Evolutionary conservation across 2,113 vertebrate species (phyloP), one percentile per base, ranked within the genome.

Genomic region (Platycercus adscitus): DNA sequence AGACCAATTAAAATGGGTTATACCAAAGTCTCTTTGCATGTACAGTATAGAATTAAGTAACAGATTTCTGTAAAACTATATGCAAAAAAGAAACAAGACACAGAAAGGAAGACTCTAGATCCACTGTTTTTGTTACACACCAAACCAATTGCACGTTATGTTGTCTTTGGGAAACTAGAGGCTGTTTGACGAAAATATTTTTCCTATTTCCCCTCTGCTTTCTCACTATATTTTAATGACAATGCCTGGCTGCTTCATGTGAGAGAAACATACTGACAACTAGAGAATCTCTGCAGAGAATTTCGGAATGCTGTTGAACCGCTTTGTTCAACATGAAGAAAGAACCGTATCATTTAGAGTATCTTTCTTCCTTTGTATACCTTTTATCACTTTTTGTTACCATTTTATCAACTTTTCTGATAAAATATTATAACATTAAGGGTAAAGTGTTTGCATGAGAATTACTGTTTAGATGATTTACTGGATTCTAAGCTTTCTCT

Each of bases 11-110:
- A 95, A 96, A 79, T 80, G 43, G 55, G 41, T 80, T 86, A 56
- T 78, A 77, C 81, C 69, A 86, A 95, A 95, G 70, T 46, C 52
- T 91, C 83, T 93, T 97, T 96, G 88, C 63, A 68, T 94, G 95
- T 82, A 53, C 43, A 92, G 56, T 85, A 94, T 52, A 92, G 95
- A 96, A 94, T 89, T 73, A 91, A 88, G 68, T 81, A 96, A 92
- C 56, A 92, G 63, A 86, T 92, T 96, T 78, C 80, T 95, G 81
- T 76, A 89, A 94, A 95, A 91, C 26, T 86, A 76, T 88, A 44
- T 25, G 31, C 92, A 90, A 92, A 89, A 64, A 71, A 94, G 89
- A 96, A 97, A 92, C 26, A 80, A 95, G 92, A 79, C 69, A n/a
- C 37, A 90, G 79, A 86, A 84, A 55, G 55, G 65, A 88, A 71